Base-by-base conservation (phyloP, 2,888 invertebrate genomes). In the Heteromurus nitidus region DNA sequence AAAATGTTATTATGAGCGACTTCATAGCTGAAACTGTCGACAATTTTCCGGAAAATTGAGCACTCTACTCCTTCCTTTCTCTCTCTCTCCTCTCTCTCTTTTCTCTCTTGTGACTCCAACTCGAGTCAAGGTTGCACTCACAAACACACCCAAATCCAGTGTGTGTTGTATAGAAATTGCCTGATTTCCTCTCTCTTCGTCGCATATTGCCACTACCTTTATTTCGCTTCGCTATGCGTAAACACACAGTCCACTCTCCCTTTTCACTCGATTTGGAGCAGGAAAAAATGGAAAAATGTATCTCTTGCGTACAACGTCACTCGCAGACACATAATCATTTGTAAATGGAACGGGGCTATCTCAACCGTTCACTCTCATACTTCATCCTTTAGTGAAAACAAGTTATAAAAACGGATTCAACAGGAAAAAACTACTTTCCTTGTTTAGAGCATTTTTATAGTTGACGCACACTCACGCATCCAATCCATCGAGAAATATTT, bases 21-120 rank as follows among this genome's bases (percentile, higher is more conserved):
- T 64, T 20, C 64, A n/a, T n/a, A 22, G 64, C 22, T 64, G 42
- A 64, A 64, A 64, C 73, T 53, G 62, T 80, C 65, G 55, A 73
- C 80, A 80, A 80, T 80, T 80, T 80, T 80, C 80, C 80, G 36
- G 18, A 65, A 72, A 80, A 80, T 80, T 80, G 69, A 80, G 72
- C 80, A 55, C 22, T 60, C 24, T n/a, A 30, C 18, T 28, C 50
- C 20, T n/a, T 20, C 16, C 20, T 55, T 22, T 18, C 47, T 7
- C 60, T 30, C 18, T n/a, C 60, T 20, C 60, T 3, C 47, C n/a
- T n/a, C 47, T 18, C 18, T 31, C 22, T 60, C n/a, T 9, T 24
- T 58, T 58, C 24, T 42, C 67, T 50, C 28, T 3, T 11, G 47
- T 22, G 64, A 3, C n/a, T 11, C n/a, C 5, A 50, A 20, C 55